Evolutionary conservation across 1,140 invertebrate species (phyloP).

Genomic region (Phthorimaea operculella): DNA sequence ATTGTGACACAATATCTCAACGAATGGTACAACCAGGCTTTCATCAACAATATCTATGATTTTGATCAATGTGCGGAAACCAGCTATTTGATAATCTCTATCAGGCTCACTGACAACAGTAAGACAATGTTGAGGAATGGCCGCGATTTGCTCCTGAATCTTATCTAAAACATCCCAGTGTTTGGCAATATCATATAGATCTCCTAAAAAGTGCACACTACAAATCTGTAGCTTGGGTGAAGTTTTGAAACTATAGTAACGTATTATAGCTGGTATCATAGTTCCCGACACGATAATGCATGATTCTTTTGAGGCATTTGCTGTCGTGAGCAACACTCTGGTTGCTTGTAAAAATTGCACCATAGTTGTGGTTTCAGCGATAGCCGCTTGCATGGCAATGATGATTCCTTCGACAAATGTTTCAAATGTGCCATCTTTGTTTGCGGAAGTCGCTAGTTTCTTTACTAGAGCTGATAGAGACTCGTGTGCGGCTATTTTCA

Average conservation of each 20-base stretch:
- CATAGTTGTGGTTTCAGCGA: constrained; percentile 63
- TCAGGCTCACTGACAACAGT: constrained; percentile 35
- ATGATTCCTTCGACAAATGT: constrained; percentile 55
- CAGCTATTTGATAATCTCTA: constrained; percentile 52
- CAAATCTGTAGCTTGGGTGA: constrained; percentile 45
- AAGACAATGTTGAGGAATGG: constrained; percentile 44
- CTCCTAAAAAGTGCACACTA: constrained; percentile 45
- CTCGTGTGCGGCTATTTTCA: constrained; percentile 47
- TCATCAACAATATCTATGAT: constrained; percentile 31
- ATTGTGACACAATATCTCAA: constrained; percentile 49
- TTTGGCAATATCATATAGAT: constrained; percentile 42
- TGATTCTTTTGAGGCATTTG: constrained; percentile 65
- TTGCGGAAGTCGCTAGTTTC: constrained; percentile 38
- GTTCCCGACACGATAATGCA: constrained; percentile 63
- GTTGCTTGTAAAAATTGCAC: constrained; percentile 63
- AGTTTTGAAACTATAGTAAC: constrained; percentile 50
- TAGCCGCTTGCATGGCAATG: constrained; percentile 55
- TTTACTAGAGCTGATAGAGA: constrained; percentile 43
- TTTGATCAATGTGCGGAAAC: constrained; percentile 46
- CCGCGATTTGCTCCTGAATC: constrained; percentile 28
- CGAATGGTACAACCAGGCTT: constrained; percentile 47
- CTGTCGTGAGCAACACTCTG: constrained; percentile 67
- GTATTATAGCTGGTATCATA: constrained; percentile 58
- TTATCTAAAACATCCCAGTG: constrained; percentile 38
- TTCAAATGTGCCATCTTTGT: constrained; percentile 45